Conservation (phyloP, 1,140 invertebrate species). For the Eupristina koningsbergeri region DNA sequence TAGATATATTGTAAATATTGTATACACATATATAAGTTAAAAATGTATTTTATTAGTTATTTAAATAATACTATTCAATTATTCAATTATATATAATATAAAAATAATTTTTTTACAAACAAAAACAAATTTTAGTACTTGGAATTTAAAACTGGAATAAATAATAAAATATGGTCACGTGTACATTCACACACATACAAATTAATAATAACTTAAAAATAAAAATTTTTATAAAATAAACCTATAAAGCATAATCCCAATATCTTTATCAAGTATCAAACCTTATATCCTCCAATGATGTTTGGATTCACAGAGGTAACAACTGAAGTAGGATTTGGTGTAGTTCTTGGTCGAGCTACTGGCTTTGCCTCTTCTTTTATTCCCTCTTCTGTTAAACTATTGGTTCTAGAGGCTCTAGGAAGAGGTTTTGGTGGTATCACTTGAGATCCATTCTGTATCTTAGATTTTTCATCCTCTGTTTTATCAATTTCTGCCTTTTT, state of each 20-base stretch:
- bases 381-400: slow-evolving; percentile 75
- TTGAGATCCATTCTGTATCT: slow-evolving; percentile 67
- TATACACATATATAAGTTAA: too few relatives aligned
- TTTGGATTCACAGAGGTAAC: slow-evolving; percentile 76
- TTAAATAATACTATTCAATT: too few relatives aligned
- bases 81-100: too few relatives aligned
- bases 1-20: background rate
- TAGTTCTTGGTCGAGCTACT: slow-evolving; percentile 81
- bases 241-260: slow-evolving; percentile 27
- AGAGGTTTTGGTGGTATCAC: slow-evolving; percentile 82
- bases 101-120: slow-evolving; percentile 7
- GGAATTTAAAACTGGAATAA: slow-evolving; percentile 21
- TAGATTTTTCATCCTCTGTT: slow-evolving; percentile 64
- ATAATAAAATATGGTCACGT: slow-evolving; percentile 28
- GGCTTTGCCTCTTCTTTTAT: slow-evolving; percentile 78
- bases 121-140: slow-evolving; percentile 4
- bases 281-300: slow-evolving; percentile 80
- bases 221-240: slow-evolving; percentile 38
- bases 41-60: too few relatives aligned
- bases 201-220: slow-evolving; percentile 23
- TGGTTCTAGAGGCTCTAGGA: slow-evolving; percentile 79
- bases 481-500: slow-evolving; percentile 60
- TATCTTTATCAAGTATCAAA: slow-evolving; percentile 64
- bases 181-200: slow-evolving; percentile 50
- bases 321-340: slow-evolving; percentile 72